Evolutionary conservation across 2,888 invertebrate genomes (phyloP), one percentile per base, ranked within the genome.

Genomic region (Plagodis pulveraria): DNA sequence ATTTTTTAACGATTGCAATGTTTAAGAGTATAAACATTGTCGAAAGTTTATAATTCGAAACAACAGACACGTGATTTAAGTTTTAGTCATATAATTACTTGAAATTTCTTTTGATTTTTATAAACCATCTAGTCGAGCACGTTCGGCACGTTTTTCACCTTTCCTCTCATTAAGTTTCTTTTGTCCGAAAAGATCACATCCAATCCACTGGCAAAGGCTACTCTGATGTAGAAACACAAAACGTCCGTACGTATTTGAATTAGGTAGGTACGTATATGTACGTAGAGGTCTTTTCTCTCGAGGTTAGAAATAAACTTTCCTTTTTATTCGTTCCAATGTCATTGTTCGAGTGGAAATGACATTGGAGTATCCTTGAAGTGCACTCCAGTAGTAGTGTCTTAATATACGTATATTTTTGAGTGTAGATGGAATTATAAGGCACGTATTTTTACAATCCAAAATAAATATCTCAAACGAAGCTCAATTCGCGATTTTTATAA

Each of bases 351-450:
- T 47, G 53, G 38, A 42, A 52, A 57, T 48, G 38, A 38, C 51
- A 41, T 52, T 51, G 51, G 11, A n/a, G 6, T 46, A 42, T 44
- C 53, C 53, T 53, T 54, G 45, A 50, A 58, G 33, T 46, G 54
- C 42, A 58, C 7, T 50, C 46, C 36, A 9, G 42, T 50, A 42
- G 45, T 22, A 22, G 22, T 22, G 22, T 22, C 2, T 22, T 22
- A 22, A 22, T 22, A 46, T 50, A 49, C 44, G 43, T 6, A 32
- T 35, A 49, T 22, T 22, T 50, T 40, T 12, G 41, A 49, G 48
- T 46, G 42, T 12, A 9, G 43, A 47, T 43, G 34, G 34, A 52
- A 42, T 47, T 58, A 45, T 48, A 12, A 40, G 46, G 5, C 34
- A 11, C 46, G 22, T 22, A 22, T 22, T 22, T 22, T 22, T 22